A percentile compares a stretch with the other conserved stretches of the same genome.
These are phyloP conservation scores for Pyrocoelia pectoralis DNA, from an alignment of 2,888 invertebrate genomes.

Conservation along the genomic window DNA sequence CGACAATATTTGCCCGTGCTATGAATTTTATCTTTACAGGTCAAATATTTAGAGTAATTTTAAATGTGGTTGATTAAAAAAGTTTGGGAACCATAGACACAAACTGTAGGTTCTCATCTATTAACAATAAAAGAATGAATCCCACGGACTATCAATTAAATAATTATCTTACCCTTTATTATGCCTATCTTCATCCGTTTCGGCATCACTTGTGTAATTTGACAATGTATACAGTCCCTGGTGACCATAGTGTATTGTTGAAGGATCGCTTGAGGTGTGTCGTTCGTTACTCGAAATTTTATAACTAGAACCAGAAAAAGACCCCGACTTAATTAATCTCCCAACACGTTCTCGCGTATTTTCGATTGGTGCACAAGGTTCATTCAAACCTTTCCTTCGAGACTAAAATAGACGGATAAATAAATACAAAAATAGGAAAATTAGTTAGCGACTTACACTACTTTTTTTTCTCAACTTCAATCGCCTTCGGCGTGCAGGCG, in stretches of 20 bases:
- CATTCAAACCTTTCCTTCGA: conserved; percentile 26
- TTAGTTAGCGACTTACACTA: conserved; percentile 38
- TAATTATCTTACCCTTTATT: conserved; percentile 49
- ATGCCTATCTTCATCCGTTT: conserved; percentile 70
- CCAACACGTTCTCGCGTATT: conserved; percentile 45
- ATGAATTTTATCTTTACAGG: not conserved
- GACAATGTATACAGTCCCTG: conserved; percentile 66
- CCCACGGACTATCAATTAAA: not conserved
- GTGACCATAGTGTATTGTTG: conserved; percentile 65
- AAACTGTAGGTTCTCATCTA: too few relatives aligned
- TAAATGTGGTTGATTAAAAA: not conserved
- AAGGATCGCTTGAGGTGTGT: conserved; percentile 71
- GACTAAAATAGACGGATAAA: conserved; percentile 15
- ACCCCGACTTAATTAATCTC: conserved; percentile 75
- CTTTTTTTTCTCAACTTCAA: conserved; percentile 50
- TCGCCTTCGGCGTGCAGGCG: conserved; percentile 53
- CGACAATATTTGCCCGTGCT: conserved; percentile 3
- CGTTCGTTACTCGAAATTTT: conserved; percentile 66
- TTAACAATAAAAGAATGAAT: not conserved
- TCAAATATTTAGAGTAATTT: conserved; percentile 2
- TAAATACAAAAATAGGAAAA: not conserved
- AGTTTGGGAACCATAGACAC: too few relatives aligned
- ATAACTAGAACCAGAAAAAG: conserved; percentile 71
- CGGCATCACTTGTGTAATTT: conserved; percentile 68
- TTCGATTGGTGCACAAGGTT: conserved; percentile 12